phyloP scores from a whole-genome alignment of 2,888 invertebrate species.

The Tridacna crocea region DNA sequence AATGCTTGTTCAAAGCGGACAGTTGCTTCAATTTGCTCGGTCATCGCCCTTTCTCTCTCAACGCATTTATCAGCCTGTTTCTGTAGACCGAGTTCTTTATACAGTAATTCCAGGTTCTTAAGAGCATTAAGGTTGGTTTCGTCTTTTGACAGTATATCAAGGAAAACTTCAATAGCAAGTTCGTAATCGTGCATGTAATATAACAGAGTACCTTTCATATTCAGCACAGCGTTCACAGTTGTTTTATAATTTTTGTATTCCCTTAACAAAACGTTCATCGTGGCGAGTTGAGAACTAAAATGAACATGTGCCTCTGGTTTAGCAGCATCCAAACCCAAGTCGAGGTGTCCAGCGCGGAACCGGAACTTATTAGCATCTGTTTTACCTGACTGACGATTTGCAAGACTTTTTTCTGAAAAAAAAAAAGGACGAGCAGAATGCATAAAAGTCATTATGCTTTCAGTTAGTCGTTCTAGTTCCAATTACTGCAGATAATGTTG shows the following conservation, averaged over 20 bases:
- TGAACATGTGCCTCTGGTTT: conserved; percentile 13
- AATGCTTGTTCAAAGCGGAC: conserved; percentile 18
- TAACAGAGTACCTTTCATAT: conserved; percentile 7
- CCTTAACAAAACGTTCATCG: conserved; percentile 2
- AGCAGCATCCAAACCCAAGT: conserved; percentile 8
- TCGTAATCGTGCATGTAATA: conserved; percentile 16
- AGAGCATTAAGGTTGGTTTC: conserved; percentile 10
- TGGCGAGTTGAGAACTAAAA: background rate
- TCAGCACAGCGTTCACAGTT: conserved; percentile 13
- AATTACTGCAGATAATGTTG: no score
- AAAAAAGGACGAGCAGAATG: no score
- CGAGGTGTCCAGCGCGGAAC: background rate
- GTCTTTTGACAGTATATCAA: background rate
- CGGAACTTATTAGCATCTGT: background rate
- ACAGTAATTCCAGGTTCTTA: background rate
- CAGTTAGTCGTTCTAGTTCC: no score
- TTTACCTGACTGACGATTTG: no score
- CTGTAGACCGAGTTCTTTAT: conserved; percentile 12
- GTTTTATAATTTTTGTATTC: conserved; percentile 6
- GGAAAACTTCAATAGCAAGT: background rate
- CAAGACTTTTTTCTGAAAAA: no score
- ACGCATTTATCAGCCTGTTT: background rate
- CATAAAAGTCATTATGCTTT: no score
- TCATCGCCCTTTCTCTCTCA: background rate
- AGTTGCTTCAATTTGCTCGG: background rate